Percentiles rank a stretch among this genome's conserved stretches.
Conservation (phyloP, 2,888 invertebrate species). For the Zaprionus obscuricornis region DNA sequence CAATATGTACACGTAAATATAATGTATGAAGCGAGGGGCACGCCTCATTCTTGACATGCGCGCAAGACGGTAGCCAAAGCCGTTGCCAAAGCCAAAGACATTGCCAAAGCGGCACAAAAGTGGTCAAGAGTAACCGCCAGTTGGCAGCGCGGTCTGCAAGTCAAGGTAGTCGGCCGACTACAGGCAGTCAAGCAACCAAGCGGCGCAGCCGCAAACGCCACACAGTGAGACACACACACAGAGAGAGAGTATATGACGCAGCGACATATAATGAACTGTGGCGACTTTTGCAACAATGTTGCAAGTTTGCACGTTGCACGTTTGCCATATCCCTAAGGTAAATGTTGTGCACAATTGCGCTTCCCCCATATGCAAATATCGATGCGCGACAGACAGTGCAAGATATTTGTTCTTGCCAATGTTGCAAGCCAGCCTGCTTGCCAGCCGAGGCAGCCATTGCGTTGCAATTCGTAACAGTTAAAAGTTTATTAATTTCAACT, state of each 20-base stretch:
- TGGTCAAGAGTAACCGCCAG: conserved; percentile 58
- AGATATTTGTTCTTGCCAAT: too few species aligned
- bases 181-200: conserved; percentile 34
- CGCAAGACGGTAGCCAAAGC: conserved; percentile 59
- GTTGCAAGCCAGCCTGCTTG: too few species aligned
- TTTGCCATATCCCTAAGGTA: conserved; percentile 48
- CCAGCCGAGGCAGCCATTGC: too few species aligned
- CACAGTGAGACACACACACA: conserved; percentile 9
- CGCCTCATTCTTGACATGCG: conserved; percentile 51
- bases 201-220: conserved; percentile 43
- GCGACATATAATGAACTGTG: conserved; percentile 46
- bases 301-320: too few species aligned
- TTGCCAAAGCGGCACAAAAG: conserved; percentile 60
- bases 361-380: too few species aligned
- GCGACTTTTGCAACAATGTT: conserved; percentile 63
- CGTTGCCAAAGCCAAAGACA: conserved; percentile 17
- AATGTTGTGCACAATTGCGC: conserved; percentile 61
- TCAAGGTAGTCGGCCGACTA: conserved; percentile 25
- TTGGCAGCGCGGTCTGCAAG: conserved; percentile 8
- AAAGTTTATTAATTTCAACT: conserved; percentile 77
- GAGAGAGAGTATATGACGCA: too few species aligned
- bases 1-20: conserved; percentile 13
- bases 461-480: conserved; percentile 75
- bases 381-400: too few species aligned
- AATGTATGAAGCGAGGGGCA: conserved; percentile 32